Base-by-base conservation (phyloP, 1,140 invertebrate genomes). In the Drosophila chauvacae region DNA sequence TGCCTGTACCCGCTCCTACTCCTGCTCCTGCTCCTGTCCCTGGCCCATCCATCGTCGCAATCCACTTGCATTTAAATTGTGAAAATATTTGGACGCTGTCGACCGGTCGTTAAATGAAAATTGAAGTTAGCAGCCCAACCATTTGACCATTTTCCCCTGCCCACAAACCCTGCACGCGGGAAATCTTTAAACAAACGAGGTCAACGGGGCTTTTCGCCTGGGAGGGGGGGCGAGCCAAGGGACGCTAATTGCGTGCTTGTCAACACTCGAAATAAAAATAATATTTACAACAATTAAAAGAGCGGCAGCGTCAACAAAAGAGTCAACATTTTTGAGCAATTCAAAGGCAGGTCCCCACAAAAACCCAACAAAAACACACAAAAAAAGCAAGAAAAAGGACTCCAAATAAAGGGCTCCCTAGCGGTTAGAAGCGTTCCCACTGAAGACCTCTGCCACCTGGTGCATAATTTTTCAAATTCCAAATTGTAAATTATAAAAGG, bases 231-330 rank as follows among this genome's bases (percentile, higher is more conserved):
- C 23, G 16, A 26, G 18, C 23, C 18, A 48, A 37, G 37, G 45
- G 62, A 51, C 73, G 65, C 74, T 85, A 81, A 85, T 90, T 81
- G 85, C 68, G 70, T 69, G 86, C 69, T 70, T 81, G 85, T 76
- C 81, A 81, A 81, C 77, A 83, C 84, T 77, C 41, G 63, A 81
- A 78, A 74, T 80, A 70, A 66, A 71, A 88, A 88, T 87, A 87
- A 88, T 84, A 88, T 88, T 88, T 88, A 69, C 80, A 83, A 80
- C 84, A 88, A 88, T 87, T 87, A 87, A 81, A 86, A 79, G 56
- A 50, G 47, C 76, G 72, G 37, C 63, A 41, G 28, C 45, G 47
- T 47, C 58, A 77, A 70, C 74, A 81, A 77, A 72, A 56, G 74
- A 41, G 61, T 60, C 33, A 47, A 61, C 47, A 41, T 56, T 60